Percentiles rank a stretch among this genome's conserved stretches.
phyloP scores from a whole-genome alignment of 1,140 invertebrate genomes.

The Trachelipus rathkii region DNA sequence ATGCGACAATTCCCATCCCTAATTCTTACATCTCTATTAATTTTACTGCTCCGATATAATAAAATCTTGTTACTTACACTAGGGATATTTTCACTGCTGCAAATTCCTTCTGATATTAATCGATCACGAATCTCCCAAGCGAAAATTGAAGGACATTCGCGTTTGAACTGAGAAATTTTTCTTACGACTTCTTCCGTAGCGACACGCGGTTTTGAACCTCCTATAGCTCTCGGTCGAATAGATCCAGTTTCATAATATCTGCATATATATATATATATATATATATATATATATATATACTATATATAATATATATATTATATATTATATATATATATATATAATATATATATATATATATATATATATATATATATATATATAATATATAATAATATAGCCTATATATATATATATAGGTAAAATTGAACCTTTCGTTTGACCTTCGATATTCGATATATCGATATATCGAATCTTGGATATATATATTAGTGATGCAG shows the following conservation, averaged over 20 bases:
- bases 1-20: too few relatives aligned
- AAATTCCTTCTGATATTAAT: constrained; percentile 90
- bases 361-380: too few relatives aligned
- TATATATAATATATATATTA: constrained; percentile 8
- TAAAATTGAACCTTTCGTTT: too few relatives aligned
- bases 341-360: background rate
- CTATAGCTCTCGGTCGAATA: constrained; percentile 90
- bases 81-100: constrained; percentile 98
- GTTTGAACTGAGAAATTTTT: constrained; percentile 92
- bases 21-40: too few relatives aligned
- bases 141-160: constrained; percentile 95
- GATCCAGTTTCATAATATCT: constrained; percentile 99
- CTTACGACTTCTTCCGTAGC: constrained; percentile 85
- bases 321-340: constrained; percentile 7
- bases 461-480: too few relatives aligned
- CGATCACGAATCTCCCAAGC: constrained; percentile 97
- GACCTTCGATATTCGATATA: too few relatives aligned
- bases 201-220: constrained; percentile 91
- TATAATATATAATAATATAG: too few relatives aligned
- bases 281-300: constrained; percentile 6
- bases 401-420: too few relatives aligned
- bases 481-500: too few relatives aligned
- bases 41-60: too few relatives aligned
- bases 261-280: constrained; percentile 36
- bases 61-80: constrained; percentile 74